These are phyloP conservation scores for Hydrozoanthus gracilis DNA, from an alignment of 92 coral and sea anemone genomes.

Conservation along the genomic window DNA sequence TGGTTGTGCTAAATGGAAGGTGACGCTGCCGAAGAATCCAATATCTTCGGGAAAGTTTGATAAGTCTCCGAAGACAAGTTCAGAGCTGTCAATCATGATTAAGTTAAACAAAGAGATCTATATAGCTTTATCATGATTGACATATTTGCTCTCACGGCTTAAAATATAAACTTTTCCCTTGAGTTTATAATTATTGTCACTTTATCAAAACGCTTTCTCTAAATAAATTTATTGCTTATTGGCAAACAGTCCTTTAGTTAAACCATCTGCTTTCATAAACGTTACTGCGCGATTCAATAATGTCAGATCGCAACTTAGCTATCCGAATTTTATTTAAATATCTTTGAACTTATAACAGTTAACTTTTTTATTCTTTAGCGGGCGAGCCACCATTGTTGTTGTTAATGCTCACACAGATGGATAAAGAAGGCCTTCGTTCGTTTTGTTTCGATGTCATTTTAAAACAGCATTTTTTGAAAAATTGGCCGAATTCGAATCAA, in stretches of 20 bases:
- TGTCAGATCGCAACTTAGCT: slow-evolving; percentile 6
- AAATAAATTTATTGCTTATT: slow-evolving; percentile 1
- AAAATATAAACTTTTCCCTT: background rate
- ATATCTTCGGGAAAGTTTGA: slow-evolving; percentile 22
- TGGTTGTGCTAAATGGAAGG: slow-evolving; percentile 5
- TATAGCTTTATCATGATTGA: slow-evolving; percentile 18
- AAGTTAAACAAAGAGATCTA: background rate
- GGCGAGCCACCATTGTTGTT: slow-evolving; percentile 20
- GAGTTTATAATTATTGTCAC: slow-evolving; percentile 16
- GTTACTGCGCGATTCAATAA: slow-evolving; percentile 15
- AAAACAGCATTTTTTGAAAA: background rate
- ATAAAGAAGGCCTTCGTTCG: slow-evolving; percentile 15
- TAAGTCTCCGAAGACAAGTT: background rate
- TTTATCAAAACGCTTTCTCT: slow-evolving; percentile 15
- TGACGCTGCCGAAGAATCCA: background rate
- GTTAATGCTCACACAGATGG: slow-evolving; percentile 25
- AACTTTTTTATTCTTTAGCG: slow-evolving; percentile 15
- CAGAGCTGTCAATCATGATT: slow-evolving; percentile 16
- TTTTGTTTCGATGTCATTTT: slow-evolving; percentile 29
- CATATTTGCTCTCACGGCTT: background rate
- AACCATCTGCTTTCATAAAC: background rate
- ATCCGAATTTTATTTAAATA: background rate
- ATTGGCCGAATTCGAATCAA: slow-evolving; percentile 21
- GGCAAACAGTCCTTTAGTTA: slow-evolving; percentile 12
- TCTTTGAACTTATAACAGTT: slow-evolving; percentile 23